Conservation (phyloP, 2,113 vertebrate species). For the Chitala chitala region DNA sequence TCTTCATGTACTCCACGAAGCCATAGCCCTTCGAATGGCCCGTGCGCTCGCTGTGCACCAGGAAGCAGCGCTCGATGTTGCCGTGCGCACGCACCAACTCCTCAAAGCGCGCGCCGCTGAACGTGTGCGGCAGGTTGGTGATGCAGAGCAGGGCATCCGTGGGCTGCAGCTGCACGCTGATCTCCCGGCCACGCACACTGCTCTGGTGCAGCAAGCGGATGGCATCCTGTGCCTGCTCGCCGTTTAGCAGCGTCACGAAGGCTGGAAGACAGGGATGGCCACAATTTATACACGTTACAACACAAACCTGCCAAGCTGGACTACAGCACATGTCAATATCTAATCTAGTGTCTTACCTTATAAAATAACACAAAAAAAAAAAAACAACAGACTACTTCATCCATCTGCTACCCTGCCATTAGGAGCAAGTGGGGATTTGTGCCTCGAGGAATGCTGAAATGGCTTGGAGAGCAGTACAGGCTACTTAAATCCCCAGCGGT, state of each 20-base stretch:
- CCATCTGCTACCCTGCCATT: too few relatives aligned
- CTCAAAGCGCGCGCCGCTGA: conserved; percentile 79
- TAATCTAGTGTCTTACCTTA: too few relatives aligned
- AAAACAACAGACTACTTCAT: too few relatives aligned
- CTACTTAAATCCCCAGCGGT: neutral
- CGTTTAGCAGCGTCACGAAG: conserved; percentile 90
- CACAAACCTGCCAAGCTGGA: too few relatives aligned
- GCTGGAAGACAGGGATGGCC: conserved; percentile 60
- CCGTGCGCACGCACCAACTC: conserved; percentile 86
- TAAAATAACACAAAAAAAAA: too few relatives aligned
- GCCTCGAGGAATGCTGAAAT: neutral
- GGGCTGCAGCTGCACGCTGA: conserved; percentile 87
- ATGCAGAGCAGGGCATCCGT: conserved; percentile 91
- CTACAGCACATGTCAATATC: too few relatives aligned
- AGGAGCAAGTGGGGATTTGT: neutral
- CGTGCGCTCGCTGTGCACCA: conserved; percentile 85
- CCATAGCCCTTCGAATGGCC: conserved; percentile 94
- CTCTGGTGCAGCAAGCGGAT: conserved; percentile 83
- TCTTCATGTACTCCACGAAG: conserved; percentile 99
- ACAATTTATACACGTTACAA: neutral
- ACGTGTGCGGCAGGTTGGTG: conserved; percentile 81
- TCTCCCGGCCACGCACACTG: conserved; percentile 78
- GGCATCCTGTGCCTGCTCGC: conserved; percentile 90
- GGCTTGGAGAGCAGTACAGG: neutral
- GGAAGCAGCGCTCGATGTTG: conserved; percentile 90